Base-by-base conservation (phyloP, 2,113 vertebrate species). In the Sander vitreus region DNA sequence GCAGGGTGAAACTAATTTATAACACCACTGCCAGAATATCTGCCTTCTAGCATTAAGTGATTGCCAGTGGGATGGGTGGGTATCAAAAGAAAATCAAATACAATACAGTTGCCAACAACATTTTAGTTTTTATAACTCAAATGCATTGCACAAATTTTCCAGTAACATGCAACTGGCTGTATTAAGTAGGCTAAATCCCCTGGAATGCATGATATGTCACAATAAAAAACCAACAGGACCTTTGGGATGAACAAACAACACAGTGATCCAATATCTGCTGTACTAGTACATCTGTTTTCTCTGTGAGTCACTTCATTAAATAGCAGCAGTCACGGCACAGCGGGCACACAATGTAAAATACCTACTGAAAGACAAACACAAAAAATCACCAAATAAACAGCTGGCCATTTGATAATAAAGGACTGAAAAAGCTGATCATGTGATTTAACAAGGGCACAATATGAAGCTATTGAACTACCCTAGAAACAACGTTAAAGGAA, bases 231-330 rank as follows among this genome's bases (percentile, higher is more conserved):
- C 55, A 86, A 93, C 88, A 93, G 50, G 80, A 89, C 90, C 90
- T 89, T 91, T 89, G 67, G 59, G 74, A 92, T 83, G 14, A 48
- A 67, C 84, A 91, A 92, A 93, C 75, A 93, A 15, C 75, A 86
- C 23, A 36, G 54, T 54, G 89, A 80, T 39, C 89, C 5, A 27
- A 23, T 10, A 60, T 55, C 55, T 58, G 50, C 50, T 45, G 45
- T 9, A 23, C 59, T 3, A 39, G 50, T 27, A 50, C 73, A 80
- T 79, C 53, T 77, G 76, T 84, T 88, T 81, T 73, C 64, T 73
- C 50, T n/a, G 6, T 82, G 81, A 85, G 30, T 86, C 80, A 77
- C 48, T 66, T 50, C 8, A 23, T 83, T 80, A 47, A 62, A 59
- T 25, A 18, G 36, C 43, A 80, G 63, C 27, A 30, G 23, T 45